These are phyloP conservation scores for Daphoenositta chrysoptera DNA, from an alignment of 2,113 vertebrate genomes.

Conservation along the genomic window DNA sequence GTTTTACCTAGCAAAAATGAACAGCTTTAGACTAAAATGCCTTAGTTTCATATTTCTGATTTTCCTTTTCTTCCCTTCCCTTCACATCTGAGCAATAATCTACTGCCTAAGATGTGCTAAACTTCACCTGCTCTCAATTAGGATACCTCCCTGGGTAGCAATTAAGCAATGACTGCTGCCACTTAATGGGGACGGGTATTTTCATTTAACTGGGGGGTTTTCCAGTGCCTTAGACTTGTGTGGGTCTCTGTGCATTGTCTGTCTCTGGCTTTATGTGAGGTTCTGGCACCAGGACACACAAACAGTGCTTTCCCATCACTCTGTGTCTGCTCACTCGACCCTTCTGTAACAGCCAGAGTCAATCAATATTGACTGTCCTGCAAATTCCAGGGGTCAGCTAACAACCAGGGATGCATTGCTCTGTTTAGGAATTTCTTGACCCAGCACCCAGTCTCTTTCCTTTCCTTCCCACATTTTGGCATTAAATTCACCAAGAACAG, in stretches of 20 bases:
- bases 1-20: neutral
- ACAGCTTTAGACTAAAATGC: neutral
- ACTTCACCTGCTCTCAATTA: conserved; percentile 39
- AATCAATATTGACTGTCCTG: neutral
- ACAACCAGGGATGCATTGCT: neutral
- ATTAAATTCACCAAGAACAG: neutral
- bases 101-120: neutral
- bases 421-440: neutral
- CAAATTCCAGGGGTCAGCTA: neutral
- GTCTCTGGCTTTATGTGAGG: neutral
- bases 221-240: neutral
- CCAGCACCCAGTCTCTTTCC: neutral
- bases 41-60: neutral
- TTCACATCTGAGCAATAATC: neutral
- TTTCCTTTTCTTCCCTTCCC: neutral
- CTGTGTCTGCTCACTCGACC: neutral
- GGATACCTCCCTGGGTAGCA: neutral
- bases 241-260: neutral
- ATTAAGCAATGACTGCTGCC: neutral
- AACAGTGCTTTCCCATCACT: neutral
- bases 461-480: neutral
- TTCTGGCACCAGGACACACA: fast-evolving
- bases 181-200: conserved; percentile 23
- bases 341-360: neutral
- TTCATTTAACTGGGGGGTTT: conserved; percentile 18